Base-by-base conservation (phyloP, 2,113 vertebrate genomes). In the Collichthys lucidus region DNA sequence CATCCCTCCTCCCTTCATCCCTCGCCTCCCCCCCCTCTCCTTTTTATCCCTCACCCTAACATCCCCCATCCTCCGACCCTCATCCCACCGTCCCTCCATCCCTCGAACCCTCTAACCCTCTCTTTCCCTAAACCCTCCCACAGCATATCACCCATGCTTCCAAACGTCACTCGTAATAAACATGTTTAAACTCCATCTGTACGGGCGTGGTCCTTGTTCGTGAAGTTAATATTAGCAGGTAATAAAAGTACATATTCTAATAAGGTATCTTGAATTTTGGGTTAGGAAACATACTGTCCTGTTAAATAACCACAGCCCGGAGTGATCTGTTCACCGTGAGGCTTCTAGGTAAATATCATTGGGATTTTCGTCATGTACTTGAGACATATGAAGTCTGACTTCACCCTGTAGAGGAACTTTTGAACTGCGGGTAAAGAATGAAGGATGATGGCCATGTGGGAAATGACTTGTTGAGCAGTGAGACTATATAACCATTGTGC, bases 401-500 rank as follows among this genome's bases (percentile, higher is more conserved):
- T 35, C n/a, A 35, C 11, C 16, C 11, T 40, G 0, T 46, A 24
- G 24, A 53, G 46, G 17, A 40, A 46, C 2, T 8, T 2, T 22
- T n/a, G n/a, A 44, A 22, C 17, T 59, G 22, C 24, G 59, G 17
- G 11, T 46, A 4, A 49, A 65, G 52, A 4, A 46, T 71, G 59
- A 55, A n/a, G 12, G 22, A 35, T 63, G 6, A 56, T 57, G 50
- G 22, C 29, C 22, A 20, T 71, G 29, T 68, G 22, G 24, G 15
- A n/a, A 56, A 82, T 57, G 29, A 77, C 11, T 52, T 71, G 56
- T 44, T 77, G 67, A 65, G 35, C 55, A 65, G 35, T 65, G 22
- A 74, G n/a, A 57, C 24, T 14, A 49, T 56, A 16, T 53, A 20
- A 24, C 10, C 12, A 24, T 20, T 29, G 24, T 62, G 11, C 20